Evolutionary conservation across 2,113 vertebrate genomes (phyloP), one percentile per base, ranked within the genome.

Genomic region (Pomatostomus ruficeps): DNA sequence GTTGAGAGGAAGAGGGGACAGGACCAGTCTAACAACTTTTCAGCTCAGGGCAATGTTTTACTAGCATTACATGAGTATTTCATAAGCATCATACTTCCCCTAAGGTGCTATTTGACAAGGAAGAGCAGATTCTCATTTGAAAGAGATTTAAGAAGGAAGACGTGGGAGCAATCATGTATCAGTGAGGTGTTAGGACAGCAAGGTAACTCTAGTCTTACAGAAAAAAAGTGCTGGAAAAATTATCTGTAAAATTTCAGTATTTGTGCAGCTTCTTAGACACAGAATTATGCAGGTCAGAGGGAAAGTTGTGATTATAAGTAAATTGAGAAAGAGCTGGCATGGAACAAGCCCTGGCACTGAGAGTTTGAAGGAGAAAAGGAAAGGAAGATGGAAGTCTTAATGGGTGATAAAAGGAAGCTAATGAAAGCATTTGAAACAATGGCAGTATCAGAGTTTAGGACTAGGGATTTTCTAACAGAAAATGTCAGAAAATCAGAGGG

Each of bases 1-100:
- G 45, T 38, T 74, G 52, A 71, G 18, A 46, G 70, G 40, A 71
- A 20, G 28, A 65, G 35, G 33, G 51, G 24, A 68, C 15, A 58
- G 51, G 42, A 84, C 68, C 38, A 76, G 46, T 54, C 36, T 49
- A 74, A 71, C 42, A 70, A 45, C 4, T 9, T 46, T 49, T 73
- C 74, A 89, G 76, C 91, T 84, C 59, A 38, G n/a, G 76, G 51
- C 63, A 67, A n/a, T 31, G 45, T 73, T 95, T 81, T 89, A 89
- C 15, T 54, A 66, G 42, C 68, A 62, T 59, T 66, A 57, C 10
- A 11, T 42, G 38, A 94, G 29, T 66, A 54, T 84, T 75, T 68
- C 51, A 54, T 35, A 66, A 80, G 17, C 54, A 28, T 52, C 73
- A 76, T 21, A 42, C 29, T 66, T 89, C 36, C 75, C 74, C 25